These are phyloP conservation scores for Sialis lutaria DNA, from an alignment of 2,888 invertebrate species.

Conservation along the genomic window DNA sequence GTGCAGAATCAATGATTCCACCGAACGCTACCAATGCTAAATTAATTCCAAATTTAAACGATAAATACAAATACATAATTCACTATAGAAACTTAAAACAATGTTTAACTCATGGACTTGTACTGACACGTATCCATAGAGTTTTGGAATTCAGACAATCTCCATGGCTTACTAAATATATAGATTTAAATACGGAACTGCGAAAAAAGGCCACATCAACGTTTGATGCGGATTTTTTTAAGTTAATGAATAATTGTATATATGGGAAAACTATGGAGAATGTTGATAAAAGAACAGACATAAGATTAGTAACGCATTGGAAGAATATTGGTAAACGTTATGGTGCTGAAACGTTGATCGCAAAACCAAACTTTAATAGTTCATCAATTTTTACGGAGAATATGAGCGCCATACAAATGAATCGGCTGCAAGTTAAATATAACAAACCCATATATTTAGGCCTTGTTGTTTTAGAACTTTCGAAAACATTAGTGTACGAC, in stretches of 20 bases:
- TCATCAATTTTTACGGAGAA: slow-evolving; percentile 17
- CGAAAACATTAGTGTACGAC: slow-evolving; percentile 21
- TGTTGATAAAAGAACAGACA: slow-evolving; percentile 19
- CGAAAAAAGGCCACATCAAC: slow-evolving; percentile 11
- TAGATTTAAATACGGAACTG: slow-evolving; percentile 20
- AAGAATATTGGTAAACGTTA: slow-evolving; percentile 10
- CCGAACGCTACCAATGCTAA: slow-evolving; percentile 8
- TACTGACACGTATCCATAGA: slow-evolving; percentile 16
- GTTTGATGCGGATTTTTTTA: slow-evolving; percentile 13
- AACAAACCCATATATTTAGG: slow-evolving; percentile 23
- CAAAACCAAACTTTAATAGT: slow-evolving; percentile 18
- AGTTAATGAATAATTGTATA: slow-evolving; percentile 19
- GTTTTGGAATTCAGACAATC: slow-evolving; percentile 20
- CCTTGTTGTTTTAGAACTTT: slow-evolving; percentile 21
- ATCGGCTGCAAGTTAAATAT: slow-evolving; percentile 13
- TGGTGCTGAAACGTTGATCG: slow-evolving; percentile 17
- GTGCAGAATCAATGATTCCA: slow-evolving; percentile 12
- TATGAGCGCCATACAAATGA: slow-evolving; percentile 18
- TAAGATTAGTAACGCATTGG: slow-evolving; percentile 16
- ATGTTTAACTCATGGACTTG: slow-evolving; percentile 13
- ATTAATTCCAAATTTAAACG: slow-evolving; percentile 12
- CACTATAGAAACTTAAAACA: slow-evolving; percentile 16
- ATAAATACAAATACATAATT: slow-evolving; percentile 14
- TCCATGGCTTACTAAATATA: slow-evolving; percentile 20
- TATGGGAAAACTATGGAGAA: slow-evolving; percentile 24